Base-by-base conservation (phyloP, 2,888 invertebrate genomes). In the Salticus scenicus region DNA sequence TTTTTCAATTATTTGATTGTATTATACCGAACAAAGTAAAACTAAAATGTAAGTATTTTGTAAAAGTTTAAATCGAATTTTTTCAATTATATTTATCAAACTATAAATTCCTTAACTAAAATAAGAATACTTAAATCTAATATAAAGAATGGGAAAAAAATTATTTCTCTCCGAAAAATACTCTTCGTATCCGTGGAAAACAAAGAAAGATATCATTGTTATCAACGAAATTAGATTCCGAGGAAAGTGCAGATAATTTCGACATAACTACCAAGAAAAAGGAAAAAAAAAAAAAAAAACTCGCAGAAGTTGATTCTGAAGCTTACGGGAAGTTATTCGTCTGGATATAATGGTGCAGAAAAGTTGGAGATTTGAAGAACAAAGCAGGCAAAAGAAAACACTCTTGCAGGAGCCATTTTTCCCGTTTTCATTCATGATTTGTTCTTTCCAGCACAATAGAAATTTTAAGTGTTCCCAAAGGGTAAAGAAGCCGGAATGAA, bases 271-370 rank as follows among this genome's bases (percentile, higher is more conserved):
- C 67, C 51, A 69, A 41, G 70, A 69, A 42, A 81, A 51, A 63
- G 74, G 37, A 63, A 20, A 17, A 81, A 63, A 63, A 81, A 51
- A 57, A 20, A 8, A 20, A 20, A 41, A 28, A 30, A 57, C 12
- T 12, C 1, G 14, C 10, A 27, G 67, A 69, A 33, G 76, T n/a
- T n/a, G n/a, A n/a, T n/a, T n/a, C n/a, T n/a, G 41, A 77, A 80
- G 73, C 79, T 80, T 73, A 80, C 73, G 67, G 80, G 64, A 63
- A 74, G 81, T 69, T 81, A 81, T 81, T 74, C 81, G 69, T 7
- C 74, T 51, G 81, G 81, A 81, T 73, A 74, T 57, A 71, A 80
- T 73, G 69, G 63, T 57, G 74, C 69, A 37, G 73, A 74, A 80
- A 74, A 57, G 31, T n/a, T n/a, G n/a, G n/a, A n/a, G n/a, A n/a